A percentile compares a stretch with the other conserved stretches of the same genome.
These are phyloP conservation scores for Shargacucullia verbasci DNA, from an alignment of 2,888 invertebrate genomes.

Conservation along the genomic window DNA sequence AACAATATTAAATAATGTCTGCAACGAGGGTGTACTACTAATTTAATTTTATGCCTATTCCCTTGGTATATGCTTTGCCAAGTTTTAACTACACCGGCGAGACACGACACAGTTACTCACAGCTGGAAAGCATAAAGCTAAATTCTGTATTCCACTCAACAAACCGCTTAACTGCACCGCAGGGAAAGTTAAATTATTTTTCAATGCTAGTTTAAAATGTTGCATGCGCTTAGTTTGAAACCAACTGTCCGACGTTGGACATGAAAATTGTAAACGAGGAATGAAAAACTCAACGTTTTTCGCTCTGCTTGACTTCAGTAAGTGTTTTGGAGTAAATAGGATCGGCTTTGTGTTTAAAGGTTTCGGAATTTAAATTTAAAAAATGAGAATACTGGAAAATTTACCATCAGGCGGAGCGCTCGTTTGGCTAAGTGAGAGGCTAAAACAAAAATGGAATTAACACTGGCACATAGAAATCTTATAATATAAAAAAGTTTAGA, in stretches of 20 bases:
- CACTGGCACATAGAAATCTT: too few species aligned
- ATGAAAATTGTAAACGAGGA: constrained; percentile 16
- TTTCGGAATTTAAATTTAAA: too few species aligned
- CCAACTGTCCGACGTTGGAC: constrained; percentile 4
- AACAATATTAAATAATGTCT: too few species aligned
- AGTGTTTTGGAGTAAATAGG: neutral
- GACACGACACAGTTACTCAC: neutral
- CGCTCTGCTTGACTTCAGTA: constrained; percentile 7
- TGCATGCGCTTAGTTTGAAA: constrained; percentile 20
- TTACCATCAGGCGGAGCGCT: too few species aligned
- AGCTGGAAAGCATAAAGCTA: constrained; percentile 12
- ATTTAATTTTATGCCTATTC: neutral
- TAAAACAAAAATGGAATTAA: too few species aligned
- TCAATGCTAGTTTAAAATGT: constrained; percentile 31
- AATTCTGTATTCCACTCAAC: constrained; percentile 10
- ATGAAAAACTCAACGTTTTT: constrained; percentile 1
- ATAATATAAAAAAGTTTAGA: too few species aligned
- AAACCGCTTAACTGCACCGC: neutral
- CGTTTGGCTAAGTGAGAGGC: too few species aligned
- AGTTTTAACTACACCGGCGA: neutral
- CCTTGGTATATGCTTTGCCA: neutral
- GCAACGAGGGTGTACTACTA: too few species aligned
- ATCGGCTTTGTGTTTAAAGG: neutral
- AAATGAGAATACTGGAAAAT: too few species aligned
- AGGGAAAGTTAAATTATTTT: constrained; percentile 31